Conservation (phyloP, 2,888 invertebrate species). For the Listrodromus nycthemerus region DNA sequence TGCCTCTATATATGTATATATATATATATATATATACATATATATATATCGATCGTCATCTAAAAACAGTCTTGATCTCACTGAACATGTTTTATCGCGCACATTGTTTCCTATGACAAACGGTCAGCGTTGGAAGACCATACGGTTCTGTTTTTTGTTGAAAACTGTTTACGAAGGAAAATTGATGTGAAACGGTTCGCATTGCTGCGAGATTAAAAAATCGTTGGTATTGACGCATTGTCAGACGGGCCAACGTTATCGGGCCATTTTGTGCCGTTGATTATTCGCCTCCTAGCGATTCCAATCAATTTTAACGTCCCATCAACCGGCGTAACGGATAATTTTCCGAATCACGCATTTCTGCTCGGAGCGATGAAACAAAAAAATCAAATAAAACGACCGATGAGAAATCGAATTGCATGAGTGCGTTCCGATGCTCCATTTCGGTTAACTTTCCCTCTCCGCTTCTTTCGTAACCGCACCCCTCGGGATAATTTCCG, state of each 20-base stretch:
- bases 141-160: too few species aligned
- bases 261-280: background rate
- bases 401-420: background rate
- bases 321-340: background rate
- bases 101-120: too few species aligned
- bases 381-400: background rate
- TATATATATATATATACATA: background rate
- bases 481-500: slow-evolving; percentile 17
- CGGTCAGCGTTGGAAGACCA: too few species aligned
- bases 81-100: too few species aligned
- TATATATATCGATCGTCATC: too few species aligned
- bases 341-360: background rate
- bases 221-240: too few species aligned
- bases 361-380: background rate
- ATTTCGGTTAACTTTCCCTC: background rate
- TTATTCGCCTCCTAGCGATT: background rate
- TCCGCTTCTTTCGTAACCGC: background rate
- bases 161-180: too few species aligned
- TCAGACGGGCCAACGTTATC: background rate
- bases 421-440: background rate
- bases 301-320: background rate
- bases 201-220: too few species aligned
- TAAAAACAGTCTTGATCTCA: too few species aligned
- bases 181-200: too few species aligned
- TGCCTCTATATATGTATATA: background rate